Base-by-base conservation (phyloP, 35 echinoderm and acorn worm species). In the Chiridota heheva region DNA sequence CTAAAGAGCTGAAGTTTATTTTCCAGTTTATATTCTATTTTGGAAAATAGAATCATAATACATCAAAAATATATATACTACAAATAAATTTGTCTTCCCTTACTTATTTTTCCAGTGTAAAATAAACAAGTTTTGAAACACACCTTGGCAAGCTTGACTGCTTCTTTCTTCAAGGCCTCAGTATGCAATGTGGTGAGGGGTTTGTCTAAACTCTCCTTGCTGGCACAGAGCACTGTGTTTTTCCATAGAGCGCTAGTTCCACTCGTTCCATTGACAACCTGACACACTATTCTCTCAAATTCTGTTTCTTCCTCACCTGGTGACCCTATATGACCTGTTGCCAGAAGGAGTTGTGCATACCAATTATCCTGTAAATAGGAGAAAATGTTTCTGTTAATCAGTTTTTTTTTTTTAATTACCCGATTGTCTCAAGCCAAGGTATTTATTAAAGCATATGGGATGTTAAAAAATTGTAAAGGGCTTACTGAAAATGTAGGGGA, bases 71-170 rank as follows among this genome's bases (percentile, higher is more conserved):
- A n/a, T n/a, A n/a, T n/a, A n/a, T n/a, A n/a, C n/a, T n/a, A n/a
- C n/a, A n/a, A n/a, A n/a, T n/a, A n/a, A n/a, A n/a, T n/a, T n/a
- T n/a, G n/a, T n/a, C n/a, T n/a, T n/a, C n/a, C n/a, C n/a, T n/a
- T n/a, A n/a, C n/a, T n/a, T n/a, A n/a, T n/a, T n/a, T n/a, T n/a
- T n/a, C n/a, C n/a, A n/a, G n/a, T n/a, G n/a, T n/a, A n/a, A n/a
- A n/a, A n/a, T n/a, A n/a, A n/a, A n/a, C n/a, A n/a, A n/a, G n/a
- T n/a, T n/a, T n/a, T n/a, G n/a, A n/a, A n/a, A n/a, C n/a, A n/a
- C n/a, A 98, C 95, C 81, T 98, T 98, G 49, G 72, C 80, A 36
- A 98, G 74, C 64, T 98, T 98, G 29, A 98, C 84, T 67, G 95
- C 88, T 46, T 98, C 95, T 71, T 91, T 88, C 60, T 81, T 98